These are phyloP conservation scores for Electrophaes corylata DNA, from an alignment of 2,888 invertebrate genomes.

Conservation along the genomic window DNA sequence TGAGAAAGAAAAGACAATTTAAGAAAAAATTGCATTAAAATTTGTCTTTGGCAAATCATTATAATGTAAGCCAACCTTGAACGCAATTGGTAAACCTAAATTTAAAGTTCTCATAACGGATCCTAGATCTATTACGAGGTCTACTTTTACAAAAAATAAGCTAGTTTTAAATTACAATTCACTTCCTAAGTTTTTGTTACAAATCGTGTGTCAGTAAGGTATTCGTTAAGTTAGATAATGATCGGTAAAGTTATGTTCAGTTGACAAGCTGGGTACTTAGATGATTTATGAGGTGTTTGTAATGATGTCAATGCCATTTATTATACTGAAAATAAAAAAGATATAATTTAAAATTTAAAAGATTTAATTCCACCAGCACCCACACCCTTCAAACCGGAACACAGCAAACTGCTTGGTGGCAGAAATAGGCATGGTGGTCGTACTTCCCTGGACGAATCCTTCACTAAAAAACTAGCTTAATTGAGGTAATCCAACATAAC, in stretches of 20 bases:
- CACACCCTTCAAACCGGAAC: too few species aligned
- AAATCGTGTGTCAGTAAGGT: conserved; percentile 26
- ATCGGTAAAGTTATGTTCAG: conserved; percentile 38
- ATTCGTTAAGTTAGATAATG: conserved; percentile 37
- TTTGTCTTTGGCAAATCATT: too few species aligned
- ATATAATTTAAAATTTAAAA: neutral
- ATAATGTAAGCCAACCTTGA: too few species aligned
- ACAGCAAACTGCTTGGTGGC: too few species aligned
- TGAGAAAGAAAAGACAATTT: too few species aligned
- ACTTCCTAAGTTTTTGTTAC: conserved; percentile 50
- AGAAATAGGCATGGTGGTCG: too few species aligned
- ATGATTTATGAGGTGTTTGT: conserved; percentile 49
- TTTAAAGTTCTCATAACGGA: neutral
- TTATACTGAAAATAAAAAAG: conserved; percentile 32
- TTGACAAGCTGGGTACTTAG: conserved; percentile 43
- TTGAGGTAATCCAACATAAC: neutral
- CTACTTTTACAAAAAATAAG: conserved; percentile 30
- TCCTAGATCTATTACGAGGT: neutral
- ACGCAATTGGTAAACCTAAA: neutral
- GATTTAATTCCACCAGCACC: too few species aligned
- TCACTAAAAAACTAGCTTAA: neutral
- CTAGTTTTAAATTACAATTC: conserved; percentile 19
- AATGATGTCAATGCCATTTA: conserved; percentile 49
- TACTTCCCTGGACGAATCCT: neutral
- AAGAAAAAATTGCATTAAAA: too few species aligned